These are phyloP conservation scores for Stichopus chloronotus DNA, from an alignment of 35 echinoderm and acorn worm species.

Conservation along the genomic window DNA sequence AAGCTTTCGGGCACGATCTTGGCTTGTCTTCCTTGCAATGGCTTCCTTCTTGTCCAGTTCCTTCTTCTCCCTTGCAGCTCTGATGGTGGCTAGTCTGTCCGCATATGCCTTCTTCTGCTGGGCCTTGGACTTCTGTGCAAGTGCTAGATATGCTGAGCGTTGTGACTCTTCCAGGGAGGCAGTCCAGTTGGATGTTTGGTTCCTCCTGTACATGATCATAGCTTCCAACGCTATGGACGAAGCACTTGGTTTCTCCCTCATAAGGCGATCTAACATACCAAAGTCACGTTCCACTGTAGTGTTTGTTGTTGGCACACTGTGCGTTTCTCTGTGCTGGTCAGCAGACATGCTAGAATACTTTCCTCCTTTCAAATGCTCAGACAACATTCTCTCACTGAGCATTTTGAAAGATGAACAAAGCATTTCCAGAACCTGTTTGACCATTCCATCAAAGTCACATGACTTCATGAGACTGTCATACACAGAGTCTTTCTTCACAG, in stretches of 20 bases:
- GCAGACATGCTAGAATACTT: background rate
- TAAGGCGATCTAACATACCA: conserved; percentile 72
- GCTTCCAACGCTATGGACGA: conserved; percentile 54
- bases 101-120: background rate
- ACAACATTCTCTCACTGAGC: conserved; percentile 16
- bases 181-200: conserved; percentile 42
- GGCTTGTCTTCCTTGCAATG: conserved; percentile 22
- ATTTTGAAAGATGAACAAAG: conserved; percentile 12
- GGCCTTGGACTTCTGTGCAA: conserved; percentile 10
- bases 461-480: conserved; percentile 42
- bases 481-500: conserved; percentile 56
- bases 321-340: conserved; percentile 12
- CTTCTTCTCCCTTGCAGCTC: background rate
- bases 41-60: conserved; percentile 4
- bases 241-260: conserved; percentile 65
- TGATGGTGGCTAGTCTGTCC: conserved; percentile 24
- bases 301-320: conserved; percentile 75
- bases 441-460: conserved; percentile 40
- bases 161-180: conserved; percentile 7
- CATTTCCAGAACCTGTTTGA: conserved; percentile 45
- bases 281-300: conserved; percentile 74
- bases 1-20: conserved; percentile 6
- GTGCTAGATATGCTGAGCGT: background rate
- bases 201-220: conserved; percentile 71
- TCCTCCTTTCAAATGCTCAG: conserved; percentile 48